Base-by-base conservation (phyloP, 2,888 invertebrate genomes). In the Slavum lentiscoides region DNA sequence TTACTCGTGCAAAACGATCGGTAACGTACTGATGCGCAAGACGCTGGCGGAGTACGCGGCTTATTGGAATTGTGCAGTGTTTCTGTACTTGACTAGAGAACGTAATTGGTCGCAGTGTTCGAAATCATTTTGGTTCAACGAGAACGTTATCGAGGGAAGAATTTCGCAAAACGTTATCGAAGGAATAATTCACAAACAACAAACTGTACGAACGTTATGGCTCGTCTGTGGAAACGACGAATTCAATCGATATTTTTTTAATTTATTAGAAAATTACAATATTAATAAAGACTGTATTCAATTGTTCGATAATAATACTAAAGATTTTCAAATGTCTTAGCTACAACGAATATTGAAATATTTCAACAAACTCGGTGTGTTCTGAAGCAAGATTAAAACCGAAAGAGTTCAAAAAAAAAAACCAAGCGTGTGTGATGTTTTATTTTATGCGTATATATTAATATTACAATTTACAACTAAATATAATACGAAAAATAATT, bases 11-110 rank as follows among this genome's bases (percentile, higher is more conserved):
- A 86, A 87, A 83, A 88, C 87, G 83, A 85, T 89, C 73, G 85
- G 89, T 11, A 88, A 89, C 82, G 89, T 93, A 83, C 87, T 91
- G 81, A 88, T 94, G 80, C 89, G 92, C 82, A 86, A 90, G 13
- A 88, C 90, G 83, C 85, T 94, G 19, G 89, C 90, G 84, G 86
- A 88, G 15, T 90, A 90, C 84, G 87, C 87, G 53, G 87, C 88
- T 43, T 91, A 88, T 86, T 94, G 94, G 94, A 94, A 94, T 87
- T 94, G 94, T 85, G 87, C 87, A n/a, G 90, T 90, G 83, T 87
- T 88, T 64, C 87, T 92, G 83, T 92, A 82, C 70, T 59, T 84
- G 21, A 82, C 82, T 0, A 68, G 74, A 15, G 82, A 83, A 62
- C 23, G 17, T 15, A 23, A 73, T 55, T 82, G 82, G 82, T 19